A percentile compares a stretch with the other conserved stretches of the same genome.
Evolutionary conservation across 92 coral and sea anemone species (phyloP).

Genomic region (Bergia puertoricense): DNA sequence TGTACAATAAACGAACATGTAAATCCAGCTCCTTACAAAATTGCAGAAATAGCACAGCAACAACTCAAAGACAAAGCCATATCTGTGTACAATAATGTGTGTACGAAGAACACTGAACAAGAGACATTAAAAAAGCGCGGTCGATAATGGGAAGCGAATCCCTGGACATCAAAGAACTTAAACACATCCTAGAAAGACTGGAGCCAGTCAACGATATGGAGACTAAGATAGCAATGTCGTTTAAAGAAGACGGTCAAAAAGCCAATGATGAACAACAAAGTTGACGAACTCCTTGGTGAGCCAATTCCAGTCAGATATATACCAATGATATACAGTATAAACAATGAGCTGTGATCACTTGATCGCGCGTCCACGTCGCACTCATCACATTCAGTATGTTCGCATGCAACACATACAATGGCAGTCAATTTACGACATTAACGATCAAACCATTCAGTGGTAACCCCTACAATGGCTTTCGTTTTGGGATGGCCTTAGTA

Average conservation of each 20-base stretch:
- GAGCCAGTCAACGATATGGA: conserved; percentile 11
- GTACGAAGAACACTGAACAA: background rate
- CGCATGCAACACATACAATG: background rate
- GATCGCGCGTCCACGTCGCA: too few species aligned
- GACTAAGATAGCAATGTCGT: background rate
- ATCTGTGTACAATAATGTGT: too few species aligned
- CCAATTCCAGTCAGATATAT: background rate
- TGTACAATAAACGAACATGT: too few species aligned
- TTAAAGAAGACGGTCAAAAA: background rate
- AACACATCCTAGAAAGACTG: background rate
- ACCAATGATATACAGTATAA: too few species aligned
- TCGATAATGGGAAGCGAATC: background rate
- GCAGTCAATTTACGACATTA: background rate
- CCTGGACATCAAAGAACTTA: background rate
- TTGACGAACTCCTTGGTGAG: background rate
- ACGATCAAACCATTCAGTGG: background rate
- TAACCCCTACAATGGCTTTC: conserved; percentile 4
- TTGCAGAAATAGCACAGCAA: too few species aligned
- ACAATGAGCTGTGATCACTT: too few species aligned
- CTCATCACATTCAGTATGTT: background rate
- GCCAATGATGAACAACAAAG: background rate
- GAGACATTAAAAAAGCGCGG: background rate
- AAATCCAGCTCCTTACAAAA: too few species aligned
- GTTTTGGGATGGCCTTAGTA: background rate
- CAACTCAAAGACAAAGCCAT: too few species aligned